Percentiles rank a stretch among this genome's conserved stretches.
Conservation (phyloP, 64 coral and sea anemone genomes). For the Orbicella faveolata region DNA sequence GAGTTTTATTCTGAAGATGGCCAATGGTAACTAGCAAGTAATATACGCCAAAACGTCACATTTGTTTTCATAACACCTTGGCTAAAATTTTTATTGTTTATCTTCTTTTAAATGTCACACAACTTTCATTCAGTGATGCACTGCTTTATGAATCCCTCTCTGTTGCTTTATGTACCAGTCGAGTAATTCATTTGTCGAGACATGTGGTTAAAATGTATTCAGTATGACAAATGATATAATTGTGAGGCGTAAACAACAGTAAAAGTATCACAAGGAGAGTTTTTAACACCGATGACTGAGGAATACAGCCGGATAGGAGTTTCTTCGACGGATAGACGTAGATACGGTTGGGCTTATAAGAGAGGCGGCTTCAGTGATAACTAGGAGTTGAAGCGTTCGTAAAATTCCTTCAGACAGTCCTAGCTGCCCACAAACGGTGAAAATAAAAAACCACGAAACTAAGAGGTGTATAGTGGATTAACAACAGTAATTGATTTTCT, state of each 20-base stretch:
- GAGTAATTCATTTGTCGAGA: too few relatives aligned
- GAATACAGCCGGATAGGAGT: slow-evolving; percentile 17
- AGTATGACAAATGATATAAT: slow-evolving; percentile 31
- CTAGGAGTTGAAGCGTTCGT: background rate
- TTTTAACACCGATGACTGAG: background rate
- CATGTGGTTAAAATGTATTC: background rate
- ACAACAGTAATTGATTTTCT: slow-evolving; percentile 41
- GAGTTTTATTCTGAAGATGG: too few relatives aligned
- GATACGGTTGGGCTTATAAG: too few relatives aligned
- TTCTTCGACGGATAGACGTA: background rate
- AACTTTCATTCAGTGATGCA: too few relatives aligned
- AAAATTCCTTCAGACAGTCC: background rate
- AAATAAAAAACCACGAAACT: background rate
- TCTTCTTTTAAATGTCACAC: too few relatives aligned
- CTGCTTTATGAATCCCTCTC: too few relatives aligned
- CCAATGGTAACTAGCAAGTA: too few relatives aligned
- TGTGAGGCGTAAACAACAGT: background rate
- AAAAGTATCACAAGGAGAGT: background rate
- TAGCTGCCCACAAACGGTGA: background rate
- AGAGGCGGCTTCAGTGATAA: too few relatives aligned
- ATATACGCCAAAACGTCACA: too few relatives aligned
- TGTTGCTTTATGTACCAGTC: too few relatives aligned
- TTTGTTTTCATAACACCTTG: too few relatives aligned
- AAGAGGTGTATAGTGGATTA: slow-evolving; percentile 20
- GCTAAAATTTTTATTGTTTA: too few relatives aligned